A percentile compares a stretch with the other conserved stretches of the same genome.
Conservation (phyloP, 2,888 invertebrate genomes). For the Hylaea fasciaria region DNA sequence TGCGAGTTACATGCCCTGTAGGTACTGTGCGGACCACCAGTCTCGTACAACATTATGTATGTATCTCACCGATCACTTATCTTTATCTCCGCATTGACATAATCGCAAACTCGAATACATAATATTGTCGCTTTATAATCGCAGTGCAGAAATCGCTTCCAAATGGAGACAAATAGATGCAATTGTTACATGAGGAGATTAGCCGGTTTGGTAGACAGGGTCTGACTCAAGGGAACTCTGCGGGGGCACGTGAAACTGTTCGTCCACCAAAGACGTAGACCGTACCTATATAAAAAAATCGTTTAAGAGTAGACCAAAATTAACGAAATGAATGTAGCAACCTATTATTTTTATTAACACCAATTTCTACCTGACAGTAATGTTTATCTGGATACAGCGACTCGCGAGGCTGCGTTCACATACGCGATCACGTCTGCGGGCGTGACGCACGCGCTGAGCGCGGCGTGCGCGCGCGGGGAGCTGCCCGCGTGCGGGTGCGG, state of each 20-base stretch:
- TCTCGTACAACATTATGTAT: no score
- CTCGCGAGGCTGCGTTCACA: constrained; percentile 96
- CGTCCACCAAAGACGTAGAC: no score
- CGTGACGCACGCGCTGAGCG: constrained; percentile 95
- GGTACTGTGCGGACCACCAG: no score
- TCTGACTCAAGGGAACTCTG: constrained; percentile 1
- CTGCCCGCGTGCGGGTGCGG: constrained; percentile 93
- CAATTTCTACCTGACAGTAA: no score
- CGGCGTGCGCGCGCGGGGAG: constrained; percentile 96
- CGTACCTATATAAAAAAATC: no score
- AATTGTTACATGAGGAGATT: constrained; percentile 19
- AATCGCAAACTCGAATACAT: background rate
- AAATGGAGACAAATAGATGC: constrained; percentile 18
- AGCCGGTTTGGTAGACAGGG: constrained; percentile 2
- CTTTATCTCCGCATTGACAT: background rate
- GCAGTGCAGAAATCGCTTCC: constrained; percentile 8
- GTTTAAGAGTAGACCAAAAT: no score
- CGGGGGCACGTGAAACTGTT: background rate
- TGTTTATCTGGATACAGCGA: constrained; percentile 84
- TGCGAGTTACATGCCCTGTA: no score
- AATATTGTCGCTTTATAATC: background rate
- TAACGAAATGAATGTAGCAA: no score
- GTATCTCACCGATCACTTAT: no score
- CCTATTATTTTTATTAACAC: no score
- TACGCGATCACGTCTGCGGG: constrained; percentile 98